These are phyloP conservation scores for Hyperopisus bebe DNA, from an alignment of 2,113 vertebrate species.

Conservation along the genomic window DNA sequence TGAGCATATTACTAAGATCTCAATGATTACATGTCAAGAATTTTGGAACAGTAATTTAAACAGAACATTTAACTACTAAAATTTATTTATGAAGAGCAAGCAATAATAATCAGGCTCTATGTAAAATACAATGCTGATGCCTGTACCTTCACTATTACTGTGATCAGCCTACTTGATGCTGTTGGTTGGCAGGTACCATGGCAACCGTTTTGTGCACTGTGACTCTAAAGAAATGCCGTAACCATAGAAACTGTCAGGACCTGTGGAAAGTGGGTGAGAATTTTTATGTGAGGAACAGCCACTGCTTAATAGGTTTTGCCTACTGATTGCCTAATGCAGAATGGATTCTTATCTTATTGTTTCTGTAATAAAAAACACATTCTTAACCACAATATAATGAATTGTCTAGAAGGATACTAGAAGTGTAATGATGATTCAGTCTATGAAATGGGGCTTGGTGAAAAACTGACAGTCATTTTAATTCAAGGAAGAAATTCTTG, in stretches of 20 bases:
- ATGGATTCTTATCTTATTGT: not conserved
- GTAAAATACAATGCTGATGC: not conserved
- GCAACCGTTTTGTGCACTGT: conserved; percentile 29
- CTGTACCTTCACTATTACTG: conserved; percentile 12
- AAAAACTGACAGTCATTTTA: not conserved
- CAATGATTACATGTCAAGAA: not conserved
- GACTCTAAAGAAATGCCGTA: conserved; percentile 32
- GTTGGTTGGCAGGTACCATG: conserved; percentile 28
- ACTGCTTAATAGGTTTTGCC: conserved; percentile 16
- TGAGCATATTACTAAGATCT: not conserved
- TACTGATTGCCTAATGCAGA: conserved; percentile 15
- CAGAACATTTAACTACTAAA: not conserved
- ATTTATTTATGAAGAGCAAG: not conserved
- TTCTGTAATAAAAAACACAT: conserved; percentile 12
- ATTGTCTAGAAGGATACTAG: not conserved
- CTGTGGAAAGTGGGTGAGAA: conserved; percentile 25
- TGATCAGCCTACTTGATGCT: conserved; percentile 18
- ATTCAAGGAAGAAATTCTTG: not conserved
- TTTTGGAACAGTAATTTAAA: not conserved
- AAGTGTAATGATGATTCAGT: not conserved
- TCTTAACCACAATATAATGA: not conserved
- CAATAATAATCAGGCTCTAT: not conserved
- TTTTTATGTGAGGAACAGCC: conserved; percentile 23
- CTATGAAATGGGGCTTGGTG: not conserved
- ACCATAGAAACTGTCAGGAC: conserved; percentile 29